phyloP scores from a whole-genome alignment of 1,140 invertebrate genomes.

The Cydia strobilella region DNA sequence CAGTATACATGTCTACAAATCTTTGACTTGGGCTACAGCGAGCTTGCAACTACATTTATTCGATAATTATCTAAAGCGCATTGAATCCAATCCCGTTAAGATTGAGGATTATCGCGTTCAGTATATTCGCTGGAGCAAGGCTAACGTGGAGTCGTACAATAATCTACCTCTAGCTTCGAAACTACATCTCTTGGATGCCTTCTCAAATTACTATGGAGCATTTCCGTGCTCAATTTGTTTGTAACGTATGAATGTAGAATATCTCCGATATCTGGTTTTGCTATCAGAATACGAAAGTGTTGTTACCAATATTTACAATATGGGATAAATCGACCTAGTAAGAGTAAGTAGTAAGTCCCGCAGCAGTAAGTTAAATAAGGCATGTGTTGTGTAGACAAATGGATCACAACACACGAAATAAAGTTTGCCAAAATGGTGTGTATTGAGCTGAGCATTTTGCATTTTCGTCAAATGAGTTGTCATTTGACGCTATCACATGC shows the following conservation, averaged over 20 bases:
- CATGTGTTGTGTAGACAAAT: no score
- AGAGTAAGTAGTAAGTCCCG: no score
- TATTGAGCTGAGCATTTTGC: no score
- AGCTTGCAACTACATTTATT: background rate
- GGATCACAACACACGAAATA: no score
- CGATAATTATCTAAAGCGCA: conserved; percentile 14
- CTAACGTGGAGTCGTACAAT: conserved; percentile 9
- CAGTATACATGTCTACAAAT: background rate
- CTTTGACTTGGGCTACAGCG: background rate
- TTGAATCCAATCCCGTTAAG: conserved; percentile 13
- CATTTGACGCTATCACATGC: no score
- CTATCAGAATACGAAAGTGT: background rate
- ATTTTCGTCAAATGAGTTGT: no score
- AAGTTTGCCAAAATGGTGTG: no score
- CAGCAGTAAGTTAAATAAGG: no score
- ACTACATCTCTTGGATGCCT: conserved; percentile 7
- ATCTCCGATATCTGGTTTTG: background rate
- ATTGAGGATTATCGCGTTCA: conserved; percentile 12
- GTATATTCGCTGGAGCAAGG: background rate
- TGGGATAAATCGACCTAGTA: no score
- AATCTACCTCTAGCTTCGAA: background rate
- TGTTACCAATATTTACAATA: no score
- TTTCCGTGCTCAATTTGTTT: conserved; percentile 1
- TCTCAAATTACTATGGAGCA: conserved; percentile 14
- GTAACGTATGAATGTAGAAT: background rate